phyloP scores from a whole-genome alignment of 2,113 vertebrate genomes.

The Mola mola region DNA sequence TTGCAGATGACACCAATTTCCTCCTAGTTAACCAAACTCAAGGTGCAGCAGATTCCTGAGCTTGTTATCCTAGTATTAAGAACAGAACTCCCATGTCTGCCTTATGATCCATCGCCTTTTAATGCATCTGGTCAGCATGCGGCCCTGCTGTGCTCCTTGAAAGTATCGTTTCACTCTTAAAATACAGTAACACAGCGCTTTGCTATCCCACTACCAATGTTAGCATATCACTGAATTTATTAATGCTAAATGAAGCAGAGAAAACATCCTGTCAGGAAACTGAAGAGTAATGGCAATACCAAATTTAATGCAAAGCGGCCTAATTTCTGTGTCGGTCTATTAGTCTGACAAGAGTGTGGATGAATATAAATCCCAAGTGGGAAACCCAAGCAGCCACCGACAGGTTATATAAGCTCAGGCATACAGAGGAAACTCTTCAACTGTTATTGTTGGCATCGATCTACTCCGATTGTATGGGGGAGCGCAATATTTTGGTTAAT shows the following conservation, averaged over 20 bases:
- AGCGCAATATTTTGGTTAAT: constrained; percentile 56
- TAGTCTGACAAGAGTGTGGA: constrained; percentile 46
- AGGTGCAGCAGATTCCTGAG: constrained; percentile 57
- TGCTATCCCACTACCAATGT: constrained; percentile 29
- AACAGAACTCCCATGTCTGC: constrained; percentile 21
- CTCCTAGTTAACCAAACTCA: constrained; percentile 50
- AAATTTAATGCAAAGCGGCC: constrained; percentile 45
- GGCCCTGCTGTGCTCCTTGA: neutral
- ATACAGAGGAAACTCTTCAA: constrained; percentile 51
- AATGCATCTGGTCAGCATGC: constrained; percentile 21
- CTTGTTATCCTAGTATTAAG: constrained; percentile 60
- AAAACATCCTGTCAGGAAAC: constrained; percentile 63
- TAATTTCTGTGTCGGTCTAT: constrained; percentile 39
- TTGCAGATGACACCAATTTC: constrained; percentile 75
- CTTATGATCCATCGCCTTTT: constrained; percentile 35
- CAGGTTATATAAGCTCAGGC: constrained; percentile 55
- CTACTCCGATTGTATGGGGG: constrained; percentile 36
- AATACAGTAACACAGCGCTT: constrained; percentile 47
- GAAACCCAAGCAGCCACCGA: constrained; percentile 59
- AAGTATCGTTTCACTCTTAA: constrained; percentile 38
- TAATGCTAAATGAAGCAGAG: constrained; percentile 47
- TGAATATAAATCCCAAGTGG: constrained; percentile 56
- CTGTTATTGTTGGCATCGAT: constrained; percentile 67
- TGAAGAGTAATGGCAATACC: constrained; percentile 40
- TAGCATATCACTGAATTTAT: constrained; percentile 37